phyloP scores from a whole-genome alignment of 2,797 vertebrate genomes.

The Malurus leucopterus region DNA sequence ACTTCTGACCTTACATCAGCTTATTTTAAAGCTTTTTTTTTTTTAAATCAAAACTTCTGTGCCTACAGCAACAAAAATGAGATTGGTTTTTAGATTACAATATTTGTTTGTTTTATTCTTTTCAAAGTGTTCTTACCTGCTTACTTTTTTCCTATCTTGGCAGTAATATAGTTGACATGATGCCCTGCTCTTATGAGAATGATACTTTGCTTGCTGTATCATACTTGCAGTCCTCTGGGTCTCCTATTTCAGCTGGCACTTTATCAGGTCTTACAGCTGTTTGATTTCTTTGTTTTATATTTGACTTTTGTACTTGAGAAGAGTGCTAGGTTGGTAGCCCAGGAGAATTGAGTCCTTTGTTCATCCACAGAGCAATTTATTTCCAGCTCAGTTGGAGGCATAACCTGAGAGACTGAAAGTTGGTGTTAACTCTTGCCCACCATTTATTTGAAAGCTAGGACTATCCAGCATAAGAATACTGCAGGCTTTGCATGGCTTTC shows the following conservation, averaged over 20 bases:
- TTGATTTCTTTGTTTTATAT: slow-evolving; percentile 8
- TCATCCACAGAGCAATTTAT: not conserved
- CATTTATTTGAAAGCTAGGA: not conserved
- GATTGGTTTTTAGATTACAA: not conserved
- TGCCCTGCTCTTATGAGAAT: not conserved
- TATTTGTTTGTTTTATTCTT: not conserved
- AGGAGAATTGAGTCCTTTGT: not conserved
- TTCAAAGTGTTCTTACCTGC: not conserved
- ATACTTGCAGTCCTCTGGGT: not conserved
- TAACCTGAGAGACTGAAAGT: not conserved
- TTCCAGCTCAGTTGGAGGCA: not conserved
- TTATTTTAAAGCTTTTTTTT: not conserved
- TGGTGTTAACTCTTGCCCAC: not conserved
- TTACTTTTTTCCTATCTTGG: not conserved
- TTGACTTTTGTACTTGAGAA: not conserved
- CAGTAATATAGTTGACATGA: not conserved
- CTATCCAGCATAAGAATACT: not conserved
- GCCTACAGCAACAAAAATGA: not conserved
- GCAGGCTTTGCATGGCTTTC: not conserved
- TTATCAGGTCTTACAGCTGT: not conserved
- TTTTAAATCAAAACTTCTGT: not conserved
- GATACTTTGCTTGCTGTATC: not conserved
- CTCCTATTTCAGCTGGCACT: not conserved
- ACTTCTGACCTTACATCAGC: not conserved
- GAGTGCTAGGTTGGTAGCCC: not conserved